phyloP scores from a whole-genome alignment of 2,888 invertebrate species.

The Eupithecia centaureata region DNA sequence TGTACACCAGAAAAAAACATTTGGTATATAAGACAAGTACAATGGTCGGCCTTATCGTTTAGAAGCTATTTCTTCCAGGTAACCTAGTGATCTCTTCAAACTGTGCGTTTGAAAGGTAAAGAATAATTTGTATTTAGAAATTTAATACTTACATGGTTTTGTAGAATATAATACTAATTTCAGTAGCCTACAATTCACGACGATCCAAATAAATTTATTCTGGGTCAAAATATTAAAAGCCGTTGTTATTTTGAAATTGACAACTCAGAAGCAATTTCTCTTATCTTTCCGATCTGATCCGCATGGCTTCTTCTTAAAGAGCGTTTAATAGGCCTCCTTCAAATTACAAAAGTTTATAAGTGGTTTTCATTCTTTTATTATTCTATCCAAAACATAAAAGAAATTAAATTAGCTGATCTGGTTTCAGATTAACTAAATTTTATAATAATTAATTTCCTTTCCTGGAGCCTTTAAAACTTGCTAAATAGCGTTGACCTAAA shows the following conservation, averaged over 20 bases:
- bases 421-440: slow-evolving; percentile 27
- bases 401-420: slow-evolving; percentile 23
- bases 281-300: neutral
- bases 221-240: neutral
- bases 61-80: no score
- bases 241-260: neutral
- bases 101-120: neutral
- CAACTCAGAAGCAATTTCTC: neutral
- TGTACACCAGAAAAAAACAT: no score
- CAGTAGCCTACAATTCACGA: no score
- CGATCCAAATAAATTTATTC: neutral
- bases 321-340: slow-evolving; percentile 1
- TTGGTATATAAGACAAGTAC: no score
- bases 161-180: no score
- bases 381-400: slow-evolving; percentile 3
- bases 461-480: slow-evolving; percentile 37
- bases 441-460: slow-evolving; percentile 34
- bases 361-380: neutral
- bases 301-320: neutral
- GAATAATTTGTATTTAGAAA: neutral
- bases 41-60: no score
- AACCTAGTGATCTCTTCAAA: no score
- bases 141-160: no score
- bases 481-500: slow-evolving; percentile 42
- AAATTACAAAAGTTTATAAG: slow-evolving; percentile 6